Base-by-base conservation (phyloP, 2,888 invertebrate species). In the Drosophila suboccidentalis region DNA sequence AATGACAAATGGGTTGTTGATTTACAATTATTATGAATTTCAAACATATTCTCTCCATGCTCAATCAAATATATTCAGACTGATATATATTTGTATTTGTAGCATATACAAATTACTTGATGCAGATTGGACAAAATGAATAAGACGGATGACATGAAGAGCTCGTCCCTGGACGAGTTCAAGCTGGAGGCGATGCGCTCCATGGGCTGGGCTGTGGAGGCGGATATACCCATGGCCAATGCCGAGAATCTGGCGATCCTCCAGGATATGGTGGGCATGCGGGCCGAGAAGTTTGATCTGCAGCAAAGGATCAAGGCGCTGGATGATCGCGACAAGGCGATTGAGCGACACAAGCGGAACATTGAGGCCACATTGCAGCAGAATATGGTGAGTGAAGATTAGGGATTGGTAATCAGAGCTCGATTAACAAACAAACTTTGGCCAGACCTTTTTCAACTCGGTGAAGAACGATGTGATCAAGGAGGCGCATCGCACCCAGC, bases 151-250 rank as follows among this genome's bases (percentile, higher is more conserved):
- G 89, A 90, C 46, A 82, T 80, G 80, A 89, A 85, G 71, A 57
- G 43, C 57, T 13, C 13, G 32, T 81, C 87, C 71, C 77, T 87
- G 32, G 74, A 88, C 44, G 91, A 91, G 39, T 75, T 84, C 47
- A 87, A 91, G 47, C 61, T 72, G 57, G 81, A 87, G 32, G 91
- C 92, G 4, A 91, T 91, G 91, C 75, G 71, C 17, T 82, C 82
- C 44, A 87, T 92, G 88, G 90, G 91, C n/a, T 91, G 91, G 91
- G 63, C 78, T 59, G 94, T 94, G 62, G 95, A 95, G 86, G 96
- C 97, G 6, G 96, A 96, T 68, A 95, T 95, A 87, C 97, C 97
- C 3, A 94, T 97, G 71, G 96, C 97, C 1, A 96, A 96, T 93
- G 94, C 94, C 46, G 95, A 95, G 86, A 97, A 97, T 89, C 88